Base-by-base conservation (phyloP, 1,140 invertebrate genomes). In the Zaprionus lachaisei region DNA sequence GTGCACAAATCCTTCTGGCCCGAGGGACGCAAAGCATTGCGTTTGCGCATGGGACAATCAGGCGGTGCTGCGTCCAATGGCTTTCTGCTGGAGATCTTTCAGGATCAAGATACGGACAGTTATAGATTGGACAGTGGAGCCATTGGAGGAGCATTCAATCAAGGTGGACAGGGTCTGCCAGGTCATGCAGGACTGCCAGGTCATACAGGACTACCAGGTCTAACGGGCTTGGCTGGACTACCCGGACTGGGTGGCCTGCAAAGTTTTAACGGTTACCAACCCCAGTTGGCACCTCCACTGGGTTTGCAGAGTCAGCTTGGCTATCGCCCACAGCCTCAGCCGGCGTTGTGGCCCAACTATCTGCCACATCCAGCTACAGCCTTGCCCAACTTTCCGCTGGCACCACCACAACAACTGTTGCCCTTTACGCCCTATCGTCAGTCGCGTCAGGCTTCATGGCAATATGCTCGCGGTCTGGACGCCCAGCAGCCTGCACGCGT, bases 1-100 rank as follows among this genome's bases (percentile, higher is more conserved):
- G 93, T 93, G 37, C 78, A 94, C 17, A 91, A 87, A 5, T 86
- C 92, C 1, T 74, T 86, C 37, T 92, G 86, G 82, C 81, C 67
- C 7, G 56, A 77, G 20, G 85, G 82, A 5, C 79, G 84, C 11
- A 94, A 94, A 71, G 77, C 91, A 7, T 60, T 94, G 28, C 80
- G 92, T 20, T 91, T 93, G 80, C 80, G 91, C 12, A 83, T 91
- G 64, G 80, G 74, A 64, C 85, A 84, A 14, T 61, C 75, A 56
- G 89, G 80, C 9, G 71, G 80, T 31, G 56, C 41, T 14, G 38
- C 66, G 51, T 93, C 81, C 5, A 93, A 84, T 78, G 95, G 95
- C 44, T 95, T 95, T 74, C 77, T 94, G 0, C 80, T 95, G 15
- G 94, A 95, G 73, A 85, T 94, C 15, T 76, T 93, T 15, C 94